phyloP scores from a whole-genome alignment of 2,888 invertebrate genomes.

The Pachymerium ferrugineum region DNA sequence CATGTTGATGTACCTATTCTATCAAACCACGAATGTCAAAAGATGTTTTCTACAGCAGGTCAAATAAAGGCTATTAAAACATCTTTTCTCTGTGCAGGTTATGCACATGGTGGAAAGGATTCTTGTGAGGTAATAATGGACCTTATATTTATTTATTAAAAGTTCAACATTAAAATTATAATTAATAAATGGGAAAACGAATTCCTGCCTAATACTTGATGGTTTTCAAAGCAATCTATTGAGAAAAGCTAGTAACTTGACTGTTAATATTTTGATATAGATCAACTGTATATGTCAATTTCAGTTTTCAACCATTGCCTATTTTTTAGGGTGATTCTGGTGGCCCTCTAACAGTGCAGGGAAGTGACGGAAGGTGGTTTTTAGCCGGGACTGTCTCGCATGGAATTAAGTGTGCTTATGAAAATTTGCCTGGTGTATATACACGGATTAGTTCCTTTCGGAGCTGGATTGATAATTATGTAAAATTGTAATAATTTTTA shows the following conservation, averaged over 20 bases:
- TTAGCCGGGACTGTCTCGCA: constrained; percentile 59
- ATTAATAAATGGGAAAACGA: no score
- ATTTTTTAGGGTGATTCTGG: constrained; percentile 77
- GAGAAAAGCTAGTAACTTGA: no score
- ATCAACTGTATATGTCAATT: background rate
- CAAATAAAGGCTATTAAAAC: constrained; percentile 78
- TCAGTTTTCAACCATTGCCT: background rate
- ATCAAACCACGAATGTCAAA: constrained; percentile 84
- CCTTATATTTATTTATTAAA: no score
- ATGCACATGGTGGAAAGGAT: constrained; percentile 84
- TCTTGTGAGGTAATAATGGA: constrained; percentile 84
- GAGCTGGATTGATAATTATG: constrained; percentile 71
- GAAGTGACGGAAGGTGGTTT: constrained; percentile 78
- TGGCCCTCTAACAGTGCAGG: constrained; percentile 76
- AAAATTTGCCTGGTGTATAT: constrained; percentile 85
- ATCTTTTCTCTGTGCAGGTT: constrained; percentile 87
- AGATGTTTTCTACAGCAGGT: constrained; percentile 87
- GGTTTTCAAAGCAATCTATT: no score
- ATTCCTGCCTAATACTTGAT: no score
- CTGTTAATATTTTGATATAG: no score
- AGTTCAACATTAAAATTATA: no score
- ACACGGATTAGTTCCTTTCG: constrained; percentile 85
- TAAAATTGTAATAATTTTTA: background rate
- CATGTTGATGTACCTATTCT: constrained; percentile 87
- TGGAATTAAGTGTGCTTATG: constrained; percentile 64